A percentile compares a stretch with the other conserved stretches of the same genome.
These are phyloP conservation scores for Ceratitis capitata DNA, from an alignment of 1,140 invertebrate species.

Conservation along the genomic window DNA sequence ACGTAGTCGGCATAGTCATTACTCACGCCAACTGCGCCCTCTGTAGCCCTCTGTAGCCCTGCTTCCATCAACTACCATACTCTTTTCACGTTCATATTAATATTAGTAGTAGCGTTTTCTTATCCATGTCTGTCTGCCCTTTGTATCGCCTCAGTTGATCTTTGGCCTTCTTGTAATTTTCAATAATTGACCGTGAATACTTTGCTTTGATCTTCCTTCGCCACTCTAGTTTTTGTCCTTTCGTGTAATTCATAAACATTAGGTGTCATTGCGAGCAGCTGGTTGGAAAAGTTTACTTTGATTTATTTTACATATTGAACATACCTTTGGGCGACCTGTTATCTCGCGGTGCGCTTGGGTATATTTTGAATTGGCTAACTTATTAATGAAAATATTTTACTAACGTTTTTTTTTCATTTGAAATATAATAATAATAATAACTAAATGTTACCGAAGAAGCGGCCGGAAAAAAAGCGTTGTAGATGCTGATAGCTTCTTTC, in stretches of 20 bases:
- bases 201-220: background rate
- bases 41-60: background rate
- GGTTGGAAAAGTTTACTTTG: background rate
- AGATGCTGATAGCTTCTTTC: too few relatives aligned
- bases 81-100: background rate
- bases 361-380: too few relatives aligned
- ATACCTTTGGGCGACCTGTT: too few relatives aligned
- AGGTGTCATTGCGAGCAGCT: background rate
- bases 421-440: too few relatives aligned
- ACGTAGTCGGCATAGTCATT: constrained; percentile 9
- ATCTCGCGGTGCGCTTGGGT: too few relatives aligned
- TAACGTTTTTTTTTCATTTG: too few relatives aligned
- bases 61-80: background rate
- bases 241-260: background rate
- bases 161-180: background rate
- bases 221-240: background rate
- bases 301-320: background rate
- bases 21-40: background rate
- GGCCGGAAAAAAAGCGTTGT: too few relatives aligned
- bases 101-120: background rate
- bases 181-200: constrained; percentile 27
- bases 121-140: background rate
- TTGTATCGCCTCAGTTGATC: background rate
- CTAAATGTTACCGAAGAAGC: too few relatives aligned
- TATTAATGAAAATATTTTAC: too few relatives aligned